Base-by-base conservation (phyloP, 2,888 invertebrate species). In the Zygaena filipendulae region DNA sequence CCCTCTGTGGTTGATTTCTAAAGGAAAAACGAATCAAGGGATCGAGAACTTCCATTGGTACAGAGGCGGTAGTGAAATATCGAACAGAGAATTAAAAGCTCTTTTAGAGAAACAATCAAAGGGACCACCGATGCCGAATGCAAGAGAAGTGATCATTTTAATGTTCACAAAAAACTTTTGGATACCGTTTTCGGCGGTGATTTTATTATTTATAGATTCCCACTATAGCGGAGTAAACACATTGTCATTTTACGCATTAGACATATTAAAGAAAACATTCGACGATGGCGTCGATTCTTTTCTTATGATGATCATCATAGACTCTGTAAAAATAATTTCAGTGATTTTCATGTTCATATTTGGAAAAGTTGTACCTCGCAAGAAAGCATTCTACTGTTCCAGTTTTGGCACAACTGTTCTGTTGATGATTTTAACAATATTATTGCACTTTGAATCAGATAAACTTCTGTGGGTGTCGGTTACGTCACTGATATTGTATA, bases 211-310 rank as follows among this genome's bases (percentile, higher is more conserved):
- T 2, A n/a, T 44, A 3, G 40, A 48, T 10, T 41, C 42, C 3
- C 67, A 66, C 27, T 50, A 58, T 30, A 49, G 53, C 26, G 64
- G 66, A 2, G 41, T 57, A 1, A 64, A 64, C 27, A 50, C 52
- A 7, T 33, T 64, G 11, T 45, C 44, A 2, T 64, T 59, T 39
- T 67, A 66, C 13, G 54, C 63, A 2, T 39, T 52, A 38, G 45
- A 49, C 9, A 50, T 67, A 11, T 50, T 60, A 16, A 33, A 47
- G 9, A 44, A 33, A n/a, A 59, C 61, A 2, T 62, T 66, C 23
- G 38, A 43, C 2, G 49, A 50, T 7, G 37, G 45, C 9, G 32
- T 61, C 2, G 52, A 63, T 25, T 38, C 57, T 0, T 61, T 50
- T 16, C 32, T 44, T 27, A 31, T 64, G 6, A 62, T 60, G 59